Percentiles rank a stretch among this genome's conserved stretches.
These are phyloP conservation scores for Indicator indicator DNA, from an alignment of 2,113 vertebrate genomes.

Conservation along the genomic window DNA sequence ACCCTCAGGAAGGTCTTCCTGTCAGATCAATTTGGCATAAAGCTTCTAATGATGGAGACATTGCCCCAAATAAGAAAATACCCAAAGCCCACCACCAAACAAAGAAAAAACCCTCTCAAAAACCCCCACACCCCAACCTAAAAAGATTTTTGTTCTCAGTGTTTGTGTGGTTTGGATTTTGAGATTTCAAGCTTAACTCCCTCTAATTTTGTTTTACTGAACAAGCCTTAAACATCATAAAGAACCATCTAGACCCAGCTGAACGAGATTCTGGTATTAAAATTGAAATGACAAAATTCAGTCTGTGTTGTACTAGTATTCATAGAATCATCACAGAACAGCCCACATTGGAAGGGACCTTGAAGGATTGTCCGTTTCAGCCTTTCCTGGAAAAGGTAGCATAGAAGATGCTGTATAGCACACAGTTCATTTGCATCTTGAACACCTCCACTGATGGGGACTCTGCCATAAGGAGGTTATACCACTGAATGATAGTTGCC, in stretches of 20 bases:
- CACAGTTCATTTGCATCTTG: not conserved
- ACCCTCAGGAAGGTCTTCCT: rapidly evolving
- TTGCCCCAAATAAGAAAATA: not conserved
- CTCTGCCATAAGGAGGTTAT: not conserved
- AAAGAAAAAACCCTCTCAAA: not conserved
- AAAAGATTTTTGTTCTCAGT: not conserved
- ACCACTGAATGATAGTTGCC: not conserved
- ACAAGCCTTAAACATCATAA: not conserved
- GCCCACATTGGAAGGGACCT: not conserved
- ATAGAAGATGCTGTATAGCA: not conserved
- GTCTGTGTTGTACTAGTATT: not conserved
- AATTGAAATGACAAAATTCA: not conserved
- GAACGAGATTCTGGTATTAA: not conserved
- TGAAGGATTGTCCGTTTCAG: not conserved
- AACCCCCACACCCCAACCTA: no score
- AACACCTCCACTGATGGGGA: not conserved
- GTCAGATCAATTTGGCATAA: not conserved
- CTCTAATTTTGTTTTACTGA: not conserved
- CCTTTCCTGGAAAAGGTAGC: not conserved
- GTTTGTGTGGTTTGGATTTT: not conserved
- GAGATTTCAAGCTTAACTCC: not conserved
- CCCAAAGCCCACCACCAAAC: no score
- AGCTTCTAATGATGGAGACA: not conserved
- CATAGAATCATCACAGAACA: not conserved
- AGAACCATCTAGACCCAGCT: not conserved